Evolutionary conservation across 2,888 invertebrate genomes (phyloP).

Genomic region (Apantesis nais): DNA sequence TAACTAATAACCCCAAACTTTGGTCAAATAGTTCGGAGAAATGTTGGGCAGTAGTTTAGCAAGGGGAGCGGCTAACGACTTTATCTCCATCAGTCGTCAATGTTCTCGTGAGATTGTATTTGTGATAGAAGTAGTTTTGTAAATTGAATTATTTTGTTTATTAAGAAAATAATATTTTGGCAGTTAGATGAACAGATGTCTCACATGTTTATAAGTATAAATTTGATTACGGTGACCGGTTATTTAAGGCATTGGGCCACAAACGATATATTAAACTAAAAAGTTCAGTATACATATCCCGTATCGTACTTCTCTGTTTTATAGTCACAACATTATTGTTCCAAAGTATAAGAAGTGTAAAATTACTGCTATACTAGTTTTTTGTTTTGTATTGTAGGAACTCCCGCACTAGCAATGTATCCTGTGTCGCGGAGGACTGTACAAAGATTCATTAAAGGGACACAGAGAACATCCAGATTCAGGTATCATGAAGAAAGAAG

Average conservation of each 20-base stretch:
- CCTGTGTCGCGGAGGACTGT: too few species aligned
- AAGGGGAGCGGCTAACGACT: slow-evolving; percentile 1
- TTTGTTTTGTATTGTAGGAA: too few species aligned
- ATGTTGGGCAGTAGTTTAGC: slow-evolving; percentile 4
- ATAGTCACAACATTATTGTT: too few species aligned
- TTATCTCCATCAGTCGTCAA: slow-evolving; percentile 4
- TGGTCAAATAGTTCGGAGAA: slow-evolving; percentile 5
- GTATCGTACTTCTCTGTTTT: too few species aligned
- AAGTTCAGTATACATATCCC: too few species aligned
- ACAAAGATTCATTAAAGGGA: too few species aligned
- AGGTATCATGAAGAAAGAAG: too few species aligned
- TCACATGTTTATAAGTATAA: not conserved
- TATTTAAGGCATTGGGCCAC: not conserved
- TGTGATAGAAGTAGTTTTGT: not conserved
- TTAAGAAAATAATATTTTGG: not conserved
- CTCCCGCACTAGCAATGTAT: too few species aligned
- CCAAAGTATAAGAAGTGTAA: too few species aligned
- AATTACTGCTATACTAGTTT: too few species aligned
- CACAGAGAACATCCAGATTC: too few species aligned
- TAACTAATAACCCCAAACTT: slow-evolving; percentile 10
- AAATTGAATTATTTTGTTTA: slow-evolving; percentile 3
- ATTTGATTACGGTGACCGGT: not conserved
- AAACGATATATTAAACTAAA: too few species aligned
- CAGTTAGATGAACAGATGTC: not conserved
- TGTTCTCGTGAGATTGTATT: slow-evolving; percentile 4